Conservation (phyloP, 37 sponge, comb jelly and placozoan genomes). For the Ephydatia muelleri region DNA sequence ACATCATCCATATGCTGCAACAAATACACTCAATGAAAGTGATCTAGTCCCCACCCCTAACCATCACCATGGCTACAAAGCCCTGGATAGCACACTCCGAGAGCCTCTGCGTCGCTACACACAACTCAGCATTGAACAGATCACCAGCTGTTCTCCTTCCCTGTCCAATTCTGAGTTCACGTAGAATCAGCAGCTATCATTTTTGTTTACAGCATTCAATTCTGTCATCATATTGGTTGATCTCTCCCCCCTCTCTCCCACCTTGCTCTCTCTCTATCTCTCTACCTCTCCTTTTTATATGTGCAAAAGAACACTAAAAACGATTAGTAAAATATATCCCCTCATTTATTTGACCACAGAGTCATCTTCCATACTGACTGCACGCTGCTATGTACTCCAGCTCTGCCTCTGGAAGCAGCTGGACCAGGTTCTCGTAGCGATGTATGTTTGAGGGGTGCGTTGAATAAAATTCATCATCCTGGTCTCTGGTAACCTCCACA, state of each 20-base stretch:
- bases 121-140: background rate
- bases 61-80: background rate
- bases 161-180: background rate
- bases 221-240: background rate
- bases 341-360: no score
- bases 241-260: background rate
- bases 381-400: conserved; percentile 3
- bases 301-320: no score
- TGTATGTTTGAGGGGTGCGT: conserved; percentile 65
- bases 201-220: background rate
- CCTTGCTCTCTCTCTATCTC: no score
- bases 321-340: no score
- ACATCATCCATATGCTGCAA: background rate
- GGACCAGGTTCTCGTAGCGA: conserved; percentile 4
- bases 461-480: background rate
- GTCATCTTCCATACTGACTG: background rate
- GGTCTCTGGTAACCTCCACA: background rate
- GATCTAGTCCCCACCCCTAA: background rate
- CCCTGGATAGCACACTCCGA: background rate
- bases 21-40: background rate
- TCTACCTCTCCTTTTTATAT: no score
- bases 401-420: conserved; percentile 30
- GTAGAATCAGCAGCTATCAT: background rate
- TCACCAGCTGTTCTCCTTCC: background rate
- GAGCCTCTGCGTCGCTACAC: background rate